Evolutionary conservation across 1,140 invertebrate species (phyloP).

Genomic region (Rhizoglyphus robini): DNA sequence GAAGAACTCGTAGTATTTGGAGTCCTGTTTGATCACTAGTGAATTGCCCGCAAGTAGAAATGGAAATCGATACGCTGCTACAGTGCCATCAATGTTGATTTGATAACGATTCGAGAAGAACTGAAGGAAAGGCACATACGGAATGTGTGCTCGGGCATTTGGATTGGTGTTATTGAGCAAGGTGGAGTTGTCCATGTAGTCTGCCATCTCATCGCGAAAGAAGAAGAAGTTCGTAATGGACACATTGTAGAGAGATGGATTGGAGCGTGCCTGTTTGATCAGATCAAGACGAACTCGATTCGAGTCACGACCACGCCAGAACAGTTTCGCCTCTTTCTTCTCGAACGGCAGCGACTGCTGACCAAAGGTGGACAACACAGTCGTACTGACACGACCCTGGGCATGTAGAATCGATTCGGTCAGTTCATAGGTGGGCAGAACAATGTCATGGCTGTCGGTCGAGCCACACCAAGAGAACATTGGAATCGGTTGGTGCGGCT

Average conservation of each 20-base stretch:
- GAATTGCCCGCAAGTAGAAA: slow-evolving; percentile 74
- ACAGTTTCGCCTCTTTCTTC: slow-evolving; percentile 55
- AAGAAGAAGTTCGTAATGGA: slow-evolving; percentile 95
- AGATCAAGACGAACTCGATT: slow-evolving; percentile 63
- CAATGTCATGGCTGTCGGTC: slow-evolving; percentile 66
- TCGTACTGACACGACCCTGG: slow-evolving; percentile 31
- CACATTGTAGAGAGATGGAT: slow-evolving; percentile 60
- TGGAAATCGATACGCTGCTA: slow-evolving; percentile 85
- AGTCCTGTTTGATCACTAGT: slow-evolving; percentile 80
- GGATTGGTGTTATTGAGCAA: neutral
- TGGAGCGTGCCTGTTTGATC: slow-evolving; percentile 55
- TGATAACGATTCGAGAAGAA: slow-evolving; percentile 79
- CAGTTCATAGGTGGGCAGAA: slow-evolving; percentile 88
- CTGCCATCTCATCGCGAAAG: slow-evolving; percentile 64
- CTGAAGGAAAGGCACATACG: slow-evolving; percentile 59
- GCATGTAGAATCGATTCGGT: slow-evolving; percentile 78
- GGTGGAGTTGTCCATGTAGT: slow-evolving; percentile 56
- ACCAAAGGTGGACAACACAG: slow-evolving; percentile 25
- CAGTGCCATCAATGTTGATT: slow-evolving; percentile 85
- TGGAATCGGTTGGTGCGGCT: slow-evolving; percentile 46
- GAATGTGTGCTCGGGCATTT: slow-evolving; percentile 44
- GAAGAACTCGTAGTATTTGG: slow-evolving; percentile 86
- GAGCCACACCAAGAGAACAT: slow-evolving; percentile 95
- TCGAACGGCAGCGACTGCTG: slow-evolving; percentile 44
- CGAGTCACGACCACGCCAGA: slow-evolving; percentile 86